Base-by-base conservation (phyloP, 2,113 vertebrate species). In the Callochromis pleurospilus region DNA sequence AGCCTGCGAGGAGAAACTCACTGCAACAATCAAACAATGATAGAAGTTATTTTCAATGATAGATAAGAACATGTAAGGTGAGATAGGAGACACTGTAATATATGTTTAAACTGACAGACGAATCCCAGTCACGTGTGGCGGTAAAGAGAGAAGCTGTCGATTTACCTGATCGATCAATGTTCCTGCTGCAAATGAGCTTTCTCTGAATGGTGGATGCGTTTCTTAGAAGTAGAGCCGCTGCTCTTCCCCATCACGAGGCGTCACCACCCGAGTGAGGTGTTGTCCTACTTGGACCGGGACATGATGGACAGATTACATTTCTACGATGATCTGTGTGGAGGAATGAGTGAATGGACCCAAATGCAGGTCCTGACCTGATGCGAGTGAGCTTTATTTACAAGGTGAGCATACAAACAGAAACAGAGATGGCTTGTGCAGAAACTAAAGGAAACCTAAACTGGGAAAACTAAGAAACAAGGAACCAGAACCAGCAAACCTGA, bases 161-260 rank as follows among this genome's bases (percentile, higher is more conserved):
- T 33, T 33, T 62, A 33, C 9, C 58, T 0, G 15, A 36, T 36
- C 9, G 31, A 62, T 62, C 17, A n/a, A 19, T 62, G 31, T 0
- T 62, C 31, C 58, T 62, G 9, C 29, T 62, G 31, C 15, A 1
- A 3, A 62, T n/a, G 31, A 62, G 58, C 17, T n/a, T 62, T 7
- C 17, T 62, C 58, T 36, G 17, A 7, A 36, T n/a, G 58, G 17
- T 36, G 58, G 9, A 2, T 2, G 9, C 33, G 15, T 36, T 36
- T n/a, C 58, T 62, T 1, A 62, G 58, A 62, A 62, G 58, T 62
- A 7, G 31, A 62, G 58, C 31, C 9, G 4, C 58, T 62, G 58
- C 31, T 62, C 58, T 1, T 62, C 58, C 15, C 15, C 58, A 36
- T n/a, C 58, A 36, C 9, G 11, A 1, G 17, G 58, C 31, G 9